Evolutionary conservation across 2,888 invertebrate genomes (phyloP).

Genomic region (Eupsilia transversa): DNA sequence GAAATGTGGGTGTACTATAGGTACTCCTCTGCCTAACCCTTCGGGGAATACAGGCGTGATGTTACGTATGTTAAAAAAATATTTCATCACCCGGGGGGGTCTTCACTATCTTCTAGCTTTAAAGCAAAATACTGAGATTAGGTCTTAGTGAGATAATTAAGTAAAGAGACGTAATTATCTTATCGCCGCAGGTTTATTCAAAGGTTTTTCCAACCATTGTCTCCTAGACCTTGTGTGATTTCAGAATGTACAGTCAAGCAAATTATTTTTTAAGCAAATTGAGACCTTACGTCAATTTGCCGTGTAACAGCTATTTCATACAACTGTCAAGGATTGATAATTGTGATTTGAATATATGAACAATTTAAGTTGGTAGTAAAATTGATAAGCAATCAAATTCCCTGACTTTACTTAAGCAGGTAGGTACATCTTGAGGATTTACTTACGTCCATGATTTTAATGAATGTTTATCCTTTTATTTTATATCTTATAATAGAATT

Average conservation of each 20-base stretch:
- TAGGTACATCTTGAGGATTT: neutral
- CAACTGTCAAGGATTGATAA: neutral
- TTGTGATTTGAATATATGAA: neutral
- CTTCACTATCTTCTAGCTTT: neutral
- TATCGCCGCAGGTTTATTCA: slow-evolving; percentile 1
- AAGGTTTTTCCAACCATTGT: slow-evolving; percentile 5
- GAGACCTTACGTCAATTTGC: neutral
- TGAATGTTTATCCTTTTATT: slow-evolving; percentile 1
- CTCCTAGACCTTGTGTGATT: neutral
- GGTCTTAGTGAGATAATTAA: slow-evolving; percentile 10
- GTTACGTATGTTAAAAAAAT: no score
- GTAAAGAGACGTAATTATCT: slow-evolving; percentile 12
- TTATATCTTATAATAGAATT: slow-evolving; percentile 22
- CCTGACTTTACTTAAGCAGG: neutral
- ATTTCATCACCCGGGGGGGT: neutral
- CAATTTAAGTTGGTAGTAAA: neutral
- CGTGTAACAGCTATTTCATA: neutral
- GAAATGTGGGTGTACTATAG: no score
- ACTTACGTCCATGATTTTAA: slow-evolving; percentile 27
- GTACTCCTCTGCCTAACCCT: no score
- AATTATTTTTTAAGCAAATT: neutral
- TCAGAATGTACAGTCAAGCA: neutral
- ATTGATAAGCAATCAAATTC: neutral
- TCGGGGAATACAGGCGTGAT: no score
- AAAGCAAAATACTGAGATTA: neutral